A percentile compares a stretch with the other conserved stretches of the same genome.
These are phyloP conservation scores for Bubo blakistoni DNA, from an alignment of 2,113 vertebrate species.

Conservation along the genomic window DNA sequence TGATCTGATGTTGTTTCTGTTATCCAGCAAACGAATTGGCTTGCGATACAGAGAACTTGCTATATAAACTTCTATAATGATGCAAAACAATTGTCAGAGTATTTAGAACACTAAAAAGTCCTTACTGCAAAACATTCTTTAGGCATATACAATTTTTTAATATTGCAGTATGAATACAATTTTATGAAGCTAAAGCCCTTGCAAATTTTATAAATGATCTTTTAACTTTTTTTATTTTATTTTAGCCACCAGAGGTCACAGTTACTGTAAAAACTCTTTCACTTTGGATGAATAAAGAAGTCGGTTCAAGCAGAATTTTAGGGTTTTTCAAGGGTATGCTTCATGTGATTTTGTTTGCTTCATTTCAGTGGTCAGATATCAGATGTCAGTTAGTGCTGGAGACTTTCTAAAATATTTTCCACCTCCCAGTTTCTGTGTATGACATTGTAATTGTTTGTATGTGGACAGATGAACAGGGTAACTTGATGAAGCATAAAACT, in stretches of 20 bases:
- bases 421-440: not conserved
- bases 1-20: too few relatives aligned
- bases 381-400: not conserved
- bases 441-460: not conserved
- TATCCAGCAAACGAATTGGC: not conserved
- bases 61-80: not conserved
- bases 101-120: not conserved
- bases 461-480: not conserved
- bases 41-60: not conserved
- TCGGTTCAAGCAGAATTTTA: not conserved
- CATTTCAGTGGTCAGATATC: not conserved
- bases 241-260: not conserved
- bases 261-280: too few relatives aligned
- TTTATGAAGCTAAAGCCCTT: not conserved
- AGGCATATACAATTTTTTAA: not conserved
- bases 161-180: not conserved
- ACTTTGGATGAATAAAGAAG: too few relatives aligned
- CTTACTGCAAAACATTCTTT: not conserved
- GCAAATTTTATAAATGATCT: not conserved
- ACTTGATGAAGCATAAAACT: not conserved
- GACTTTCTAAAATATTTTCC: not conserved
- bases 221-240: not conserved
- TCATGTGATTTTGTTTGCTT: not conserved
- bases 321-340: not conserved
- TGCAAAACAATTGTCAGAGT: too few relatives aligned